A percentile compares a stretch with the other conserved stretches of the same genome.
Conservation (phyloP, 2,888 invertebrate species). For the Drosophila anceps region DNA sequence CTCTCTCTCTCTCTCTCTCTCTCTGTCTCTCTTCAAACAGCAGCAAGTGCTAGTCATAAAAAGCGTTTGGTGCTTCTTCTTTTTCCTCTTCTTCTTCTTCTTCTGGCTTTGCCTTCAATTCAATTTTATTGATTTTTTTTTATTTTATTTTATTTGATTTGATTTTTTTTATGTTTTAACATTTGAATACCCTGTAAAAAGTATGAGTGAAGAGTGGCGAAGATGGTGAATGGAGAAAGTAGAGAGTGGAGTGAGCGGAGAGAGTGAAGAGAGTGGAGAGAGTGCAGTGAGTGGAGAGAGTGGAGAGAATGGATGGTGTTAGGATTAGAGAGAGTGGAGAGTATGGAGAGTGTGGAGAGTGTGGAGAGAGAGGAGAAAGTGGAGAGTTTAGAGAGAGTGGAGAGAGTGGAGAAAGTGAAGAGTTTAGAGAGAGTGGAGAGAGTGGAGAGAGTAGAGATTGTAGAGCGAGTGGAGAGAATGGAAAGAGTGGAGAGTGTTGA, state of each 20-base stretch:
- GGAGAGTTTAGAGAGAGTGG: neutral
- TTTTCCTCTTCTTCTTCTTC: slow-evolving; percentile 2
- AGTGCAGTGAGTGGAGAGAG: neutral
- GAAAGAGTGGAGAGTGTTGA: neutral
- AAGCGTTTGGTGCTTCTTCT: slow-evolving; percentile 60
- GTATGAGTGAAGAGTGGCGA: neutral
- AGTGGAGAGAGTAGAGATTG: neutral
- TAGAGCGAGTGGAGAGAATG: neutral
- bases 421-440: neutral
- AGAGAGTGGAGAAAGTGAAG: neutral
- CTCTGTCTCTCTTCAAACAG: neutral
- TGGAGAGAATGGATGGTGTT: neutral
- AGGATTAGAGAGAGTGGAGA: neutral
- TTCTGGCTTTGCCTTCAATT: slow-evolving; percentile 56
- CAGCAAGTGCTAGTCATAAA: slow-evolving; percentile 66
- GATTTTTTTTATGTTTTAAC: slow-evolving; percentile 17
- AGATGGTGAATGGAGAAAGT: neutral
- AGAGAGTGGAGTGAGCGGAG: neutral
- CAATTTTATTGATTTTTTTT: slow-evolving; percentile 79
- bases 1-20: neutral
- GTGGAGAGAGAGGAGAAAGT: neutral
- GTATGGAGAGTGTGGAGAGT: neutral
- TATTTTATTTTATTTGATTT: slow-evolving; percentile 29
- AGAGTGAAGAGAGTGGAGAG: neutral
- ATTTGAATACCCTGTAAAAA: slow-evolving; percentile 41